These are phyloP conservation scores for Mayetiola destructor DNA, from an alignment of 2,888 invertebrate species.

Conservation along the genomic window DNA sequence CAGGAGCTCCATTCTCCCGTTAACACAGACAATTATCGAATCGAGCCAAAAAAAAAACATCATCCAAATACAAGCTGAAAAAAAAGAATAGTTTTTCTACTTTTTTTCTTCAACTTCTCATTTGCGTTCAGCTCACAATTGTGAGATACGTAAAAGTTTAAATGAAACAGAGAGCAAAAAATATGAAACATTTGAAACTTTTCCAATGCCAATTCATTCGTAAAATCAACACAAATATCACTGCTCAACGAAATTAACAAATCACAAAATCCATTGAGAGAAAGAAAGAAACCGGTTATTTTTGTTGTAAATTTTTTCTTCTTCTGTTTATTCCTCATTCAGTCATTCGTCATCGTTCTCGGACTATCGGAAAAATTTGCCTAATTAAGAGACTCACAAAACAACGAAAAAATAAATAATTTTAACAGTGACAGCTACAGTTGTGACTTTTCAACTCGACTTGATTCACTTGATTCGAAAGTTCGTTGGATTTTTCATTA, in stretches of 20 bases:
- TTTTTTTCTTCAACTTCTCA: too few relatives aligned
- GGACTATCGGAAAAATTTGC: not conserved
- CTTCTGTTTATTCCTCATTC: not conserved
- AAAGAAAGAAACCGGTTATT: not conserved
- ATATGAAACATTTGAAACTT: not conserved
- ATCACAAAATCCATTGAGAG: not conserved
- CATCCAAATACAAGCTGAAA: too few relatives aligned
- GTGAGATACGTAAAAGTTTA: not conserved
- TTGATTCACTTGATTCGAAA: too few relatives aligned
- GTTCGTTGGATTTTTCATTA: not conserved
- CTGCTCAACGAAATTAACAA: not conserved
- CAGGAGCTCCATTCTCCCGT: too few relatives aligned
- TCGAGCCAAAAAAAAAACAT: too few relatives aligned
- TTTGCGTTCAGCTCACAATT: not conserved
- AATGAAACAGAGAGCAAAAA: not conserved
- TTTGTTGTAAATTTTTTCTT: not conserved
- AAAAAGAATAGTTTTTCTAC: too few relatives aligned
- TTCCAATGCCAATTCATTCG: not conserved
- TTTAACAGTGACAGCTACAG: not conserved
- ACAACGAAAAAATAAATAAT: not conserved
- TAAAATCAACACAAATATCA: not conserved
- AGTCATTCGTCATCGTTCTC: not conserved
- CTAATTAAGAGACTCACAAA: too few relatives aligned
- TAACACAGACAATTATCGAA: too few relatives aligned
- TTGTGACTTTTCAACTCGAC: not conserved